A percentile compares a stretch with the other conserved stretches of the same genome.
Evolutionary conservation across 2,113 vertebrate genomes (phyloP).

Genomic region (Alouatta palliata): DNA sequence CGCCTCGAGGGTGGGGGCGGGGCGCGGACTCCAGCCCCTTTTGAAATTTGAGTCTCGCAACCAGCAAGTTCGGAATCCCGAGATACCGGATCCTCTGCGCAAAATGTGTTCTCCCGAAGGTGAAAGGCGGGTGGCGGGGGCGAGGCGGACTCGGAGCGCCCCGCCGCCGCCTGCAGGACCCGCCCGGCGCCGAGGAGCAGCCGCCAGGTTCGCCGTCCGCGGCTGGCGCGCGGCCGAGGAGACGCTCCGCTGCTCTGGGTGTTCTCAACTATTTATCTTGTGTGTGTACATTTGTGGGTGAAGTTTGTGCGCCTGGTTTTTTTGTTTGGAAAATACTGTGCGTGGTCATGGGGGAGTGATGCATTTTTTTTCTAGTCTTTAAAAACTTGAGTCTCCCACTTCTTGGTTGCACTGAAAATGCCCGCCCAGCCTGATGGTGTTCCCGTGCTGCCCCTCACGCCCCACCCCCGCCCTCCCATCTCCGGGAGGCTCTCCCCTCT

Average conservation of each 20-base stretch:
- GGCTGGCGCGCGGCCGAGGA: background rate
- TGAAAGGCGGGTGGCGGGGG: background rate
- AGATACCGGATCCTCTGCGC: conserved; percentile 71
- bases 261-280: conserved; percentile 83
- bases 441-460: conserved; percentile 76
- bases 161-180: background rate
- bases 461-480: background rate
- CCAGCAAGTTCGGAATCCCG: conserved; percentile 62
- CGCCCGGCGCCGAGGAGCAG: background rate
- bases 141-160: background rate
- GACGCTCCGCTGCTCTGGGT: background rate
- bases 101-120: conserved; percentile 32
- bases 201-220: background rate
- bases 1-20: conserved; percentile 64
- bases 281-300: conserved; percentile 82
- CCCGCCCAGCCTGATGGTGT: conserved; percentile 86
- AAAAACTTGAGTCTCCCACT: conserved; percentile 86
- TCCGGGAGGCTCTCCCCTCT: background rate
- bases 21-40: conserved; percentile 47
- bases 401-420: conserved; percentile 93
- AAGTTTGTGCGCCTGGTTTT: conserved; percentile 77
- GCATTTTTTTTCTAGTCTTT: conserved; percentile 86
- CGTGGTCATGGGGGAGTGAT: conserved; percentile 80
- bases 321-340: conserved; percentile 76
- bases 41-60: conserved; percentile 67